Percentiles rank a stretch among this genome's conserved stretches.
phyloP scores from a whole-genome alignment of 2,888 invertebrate genomes.

The Acanthosoma haemorrhoidale region DNA sequence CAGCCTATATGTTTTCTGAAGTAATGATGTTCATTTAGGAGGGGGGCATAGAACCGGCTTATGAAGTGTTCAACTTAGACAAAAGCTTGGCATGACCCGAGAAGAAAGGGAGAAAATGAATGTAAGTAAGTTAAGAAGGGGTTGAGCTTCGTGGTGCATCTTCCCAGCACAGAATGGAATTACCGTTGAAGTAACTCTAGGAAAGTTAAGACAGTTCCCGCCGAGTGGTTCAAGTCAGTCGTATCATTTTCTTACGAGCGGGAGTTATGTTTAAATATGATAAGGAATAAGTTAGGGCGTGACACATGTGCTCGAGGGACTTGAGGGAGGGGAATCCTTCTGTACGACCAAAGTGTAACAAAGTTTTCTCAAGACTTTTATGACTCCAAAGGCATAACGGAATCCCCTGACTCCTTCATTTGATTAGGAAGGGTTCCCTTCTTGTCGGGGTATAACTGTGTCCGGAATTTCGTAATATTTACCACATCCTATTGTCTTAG shows the following conservation, averaged over 20 bases:
- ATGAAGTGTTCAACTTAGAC: no score
- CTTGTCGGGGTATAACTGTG: no score
- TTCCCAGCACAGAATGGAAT: no score
- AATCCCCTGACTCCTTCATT: neutral
- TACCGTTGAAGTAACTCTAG: no score
- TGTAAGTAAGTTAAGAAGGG: neutral
- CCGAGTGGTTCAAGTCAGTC: neutral
- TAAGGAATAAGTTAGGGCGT: constrained; percentile 24
- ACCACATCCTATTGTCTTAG: no score
- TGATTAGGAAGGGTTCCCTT: no score
- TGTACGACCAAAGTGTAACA: no score
- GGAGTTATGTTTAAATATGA: constrained; percentile 29
- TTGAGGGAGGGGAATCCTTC: neutral
- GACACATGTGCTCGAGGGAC: constrained; percentile 26
- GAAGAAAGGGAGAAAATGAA: neutral
- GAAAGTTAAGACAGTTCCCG: neutral
- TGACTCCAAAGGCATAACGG: neutral
- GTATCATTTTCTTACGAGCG: neutral
- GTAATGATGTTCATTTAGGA: no score
- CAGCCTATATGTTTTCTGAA: no score
- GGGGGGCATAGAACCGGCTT: no score
- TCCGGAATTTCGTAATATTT: no score
- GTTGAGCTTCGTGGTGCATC: no score
- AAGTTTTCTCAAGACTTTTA: constrained; percentile 9
- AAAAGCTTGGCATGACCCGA: neutral